These are phyloP conservation scores for Tyto alba DNA, from an alignment of 2,113 vertebrate genomes.

Conservation along the genomic window DNA sequence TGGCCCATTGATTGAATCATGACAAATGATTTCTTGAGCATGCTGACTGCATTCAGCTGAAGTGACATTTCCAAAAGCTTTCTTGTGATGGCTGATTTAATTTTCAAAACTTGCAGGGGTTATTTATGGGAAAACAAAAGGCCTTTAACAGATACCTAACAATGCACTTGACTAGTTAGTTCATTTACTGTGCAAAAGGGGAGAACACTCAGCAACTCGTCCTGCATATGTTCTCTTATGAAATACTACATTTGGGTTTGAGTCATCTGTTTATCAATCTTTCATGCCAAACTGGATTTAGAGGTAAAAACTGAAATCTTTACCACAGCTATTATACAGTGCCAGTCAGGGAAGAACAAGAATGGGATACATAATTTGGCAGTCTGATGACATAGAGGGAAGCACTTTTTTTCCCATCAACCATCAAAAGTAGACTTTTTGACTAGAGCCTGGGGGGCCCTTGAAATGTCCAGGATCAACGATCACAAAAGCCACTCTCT, in stretches of 20 bases:
- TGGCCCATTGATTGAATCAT: not conserved
- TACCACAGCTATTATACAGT: not conserved
- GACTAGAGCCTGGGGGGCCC: not conserved
- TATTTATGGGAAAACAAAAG: constrained; percentile 57
- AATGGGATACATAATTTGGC: not conserved
- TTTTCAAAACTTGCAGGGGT: constrained; percentile 30
- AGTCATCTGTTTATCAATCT: constrained; percentile 53
- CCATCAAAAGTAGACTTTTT: constrained; percentile 43
- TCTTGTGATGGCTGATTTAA: constrained; percentile 24
- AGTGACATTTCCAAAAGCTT: not conserved
- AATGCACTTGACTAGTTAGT: constrained; percentile 33
- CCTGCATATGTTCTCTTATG: not conserved
- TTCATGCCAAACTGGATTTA: constrained; percentile 25
- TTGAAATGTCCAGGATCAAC: constrained; percentile 25
- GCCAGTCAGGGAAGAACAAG: constrained; percentile 11
- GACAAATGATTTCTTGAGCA: constrained; percentile 35
- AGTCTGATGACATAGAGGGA: not conserved
- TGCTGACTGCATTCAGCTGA: constrained; percentile 3
- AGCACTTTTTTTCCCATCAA: not conserved
- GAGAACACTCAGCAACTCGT: not conserved
- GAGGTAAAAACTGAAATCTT: constrained; percentile 10
- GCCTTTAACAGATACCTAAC: not conserved
- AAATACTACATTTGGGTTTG: constrained; percentile 21
- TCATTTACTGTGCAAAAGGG: constrained; percentile 11
- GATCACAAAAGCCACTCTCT: constrained; percentile 19